These are phyloP conservation scores for Microcaecilia unicolor DNA, from an alignment of 2,797 vertebrate species.

Conservation along the genomic window DNA sequence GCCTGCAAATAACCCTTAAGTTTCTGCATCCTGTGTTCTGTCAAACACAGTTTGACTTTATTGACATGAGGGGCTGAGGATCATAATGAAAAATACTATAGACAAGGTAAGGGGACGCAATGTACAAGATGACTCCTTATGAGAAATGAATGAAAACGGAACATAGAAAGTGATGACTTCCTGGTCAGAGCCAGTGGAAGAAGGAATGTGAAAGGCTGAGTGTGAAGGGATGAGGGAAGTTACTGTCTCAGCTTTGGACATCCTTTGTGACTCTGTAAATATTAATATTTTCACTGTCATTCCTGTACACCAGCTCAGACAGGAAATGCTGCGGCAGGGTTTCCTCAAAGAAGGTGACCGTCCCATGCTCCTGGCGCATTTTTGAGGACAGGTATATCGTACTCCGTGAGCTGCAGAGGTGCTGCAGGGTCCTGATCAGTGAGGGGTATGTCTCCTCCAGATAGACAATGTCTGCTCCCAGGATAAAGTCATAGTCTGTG, in stretches of 20 bases:
- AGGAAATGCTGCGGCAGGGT: conserved; percentile 55
- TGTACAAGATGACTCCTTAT: no score
- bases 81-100: no score
- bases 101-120: no score
- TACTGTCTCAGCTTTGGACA: not conserved
- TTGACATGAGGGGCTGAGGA: no score
- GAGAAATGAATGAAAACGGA: not conserved
- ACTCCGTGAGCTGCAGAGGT: conserved; percentile 52
- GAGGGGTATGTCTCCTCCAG: conserved; percentile 59
- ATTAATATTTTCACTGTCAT: conserved; percentile 59
- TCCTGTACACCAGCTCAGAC: conserved; percentile 48
- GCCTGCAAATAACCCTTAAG: no score
- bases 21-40: no score
- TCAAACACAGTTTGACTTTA: no score
- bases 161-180: no score
- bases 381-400: conserved; percentile 63
- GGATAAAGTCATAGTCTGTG: conserved; percentile 66
- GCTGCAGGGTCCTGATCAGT: conserved; percentile 63
- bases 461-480: conserved; percentile 77
- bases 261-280: conserved; percentile 59
- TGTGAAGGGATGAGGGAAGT: not conserved
- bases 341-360: conserved; percentile 56
- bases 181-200: not conserved
- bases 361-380: conserved; percentile 64
- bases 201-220: not conserved